Evolutionary conservation across 2,113 vertebrate species (phyloP).

Genomic region (human (Homo sapiens)): GRCh38 chr3:17822501-17823000

Average conservation of each 20-base stretch:
- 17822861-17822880: slow-evolving; percentile 38
- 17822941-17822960: slow-evolving; percentile 77
- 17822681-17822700: not conserved
- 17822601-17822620: not conserved
- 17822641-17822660: not conserved
- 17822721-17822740: not conserved
- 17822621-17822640: not conserved
- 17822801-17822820: slow-evolving; percentile 7
- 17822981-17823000: slow-evolving; percentile 73
- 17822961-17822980: slow-evolving; percentile 70
- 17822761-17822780: not conserved
- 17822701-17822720: not conserved
- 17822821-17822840: slow-evolving; percentile 44
- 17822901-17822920: slow-evolving; percentile 52
- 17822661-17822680: slow-evolving; percentile 14
- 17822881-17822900: slow-evolving; percentile 54
- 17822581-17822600: not conserved
- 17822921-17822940: slow-evolving; percentile 63
- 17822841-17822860: slow-evolving; percentile 34
- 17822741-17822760: slow-evolving; percentile 26
- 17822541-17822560: not conserved
- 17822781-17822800: slow-evolving; percentile 14
- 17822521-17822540: not conserved
- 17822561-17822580: not conserved
- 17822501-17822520: not conserved